Evolutionary conservation across 2,888 invertebrate genomes (phyloP), one percentile per base, ranked within the genome.

Genomic region (Pediacus dermestoides): DNA sequence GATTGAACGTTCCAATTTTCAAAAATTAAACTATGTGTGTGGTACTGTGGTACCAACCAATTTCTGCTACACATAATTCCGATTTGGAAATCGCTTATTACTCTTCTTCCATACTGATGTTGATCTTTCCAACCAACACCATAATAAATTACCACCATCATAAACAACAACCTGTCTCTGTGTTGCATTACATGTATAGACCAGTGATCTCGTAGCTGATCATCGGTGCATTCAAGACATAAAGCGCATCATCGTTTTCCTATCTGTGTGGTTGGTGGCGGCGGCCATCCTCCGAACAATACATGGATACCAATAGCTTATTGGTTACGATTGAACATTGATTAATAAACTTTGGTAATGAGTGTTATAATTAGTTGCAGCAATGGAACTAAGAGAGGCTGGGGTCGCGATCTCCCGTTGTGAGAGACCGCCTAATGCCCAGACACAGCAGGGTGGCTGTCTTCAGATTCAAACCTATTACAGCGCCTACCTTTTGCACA

Each of bases 261-360:
- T n/a, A n/a, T 23, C 9, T 9, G 9, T 23, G 23, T 23, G 23
- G 9, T 9, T 23, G 3, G n/a, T 23, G 9, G n/a, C 10, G 23
- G 23, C 23, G 23, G 23, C 8, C 23, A 23, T 23, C 23, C 23
- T 9, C 23, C 10, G 10, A 23, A 23, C 23, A 4, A 23, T 10
- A 23, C 10, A 23, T 23, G 9, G 23, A 3, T n/a, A n/a, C n/a
- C n/a, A n/a, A n/a, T n/a, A n/a, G 28, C 28, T 13, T 10, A 28
- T 28, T 13, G 28, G 11, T 23, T 28, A 31, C 18, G n/a, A 18
- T 36, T 40, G 63, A 66, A 67, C 65, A 60, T 67, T 68, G 69
- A 70, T 70, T 68, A 66, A 68, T 70, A 68, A 68, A 70, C 67
- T 70, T 70, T 59, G 58, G 64, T 68, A 68, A 70, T 68, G 68